phyloP scores from a whole-genome alignment of 2,797 vertebrate species.

The Tympanoctomys barrerae region DNA sequence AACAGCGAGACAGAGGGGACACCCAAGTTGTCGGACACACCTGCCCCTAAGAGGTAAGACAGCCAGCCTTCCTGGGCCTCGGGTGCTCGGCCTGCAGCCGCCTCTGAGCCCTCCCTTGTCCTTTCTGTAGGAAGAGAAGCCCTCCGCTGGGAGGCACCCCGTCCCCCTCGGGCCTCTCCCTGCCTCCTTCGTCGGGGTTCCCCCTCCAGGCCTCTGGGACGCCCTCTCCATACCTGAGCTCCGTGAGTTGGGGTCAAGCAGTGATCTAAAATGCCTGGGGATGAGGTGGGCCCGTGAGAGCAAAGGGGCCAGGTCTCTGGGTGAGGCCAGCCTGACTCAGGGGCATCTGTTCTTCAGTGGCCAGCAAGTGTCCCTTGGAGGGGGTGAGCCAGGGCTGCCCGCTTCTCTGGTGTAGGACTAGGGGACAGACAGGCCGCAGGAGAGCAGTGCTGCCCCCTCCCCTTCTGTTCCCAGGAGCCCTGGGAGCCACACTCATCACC shows the following conservation, averaged over 20 bases:
- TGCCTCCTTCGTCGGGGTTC: conserved; percentile 85
- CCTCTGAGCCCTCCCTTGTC: conserved; percentile 60
- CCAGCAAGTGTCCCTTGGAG: conserved; percentile 39
- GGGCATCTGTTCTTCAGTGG: conserved; percentile 9
- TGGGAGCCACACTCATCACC: conserved; percentile 75
- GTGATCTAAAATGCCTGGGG: conserved; percentile 24
- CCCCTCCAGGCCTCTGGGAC: conserved; percentile 82
- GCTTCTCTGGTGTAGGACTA: conserved; percentile 17
- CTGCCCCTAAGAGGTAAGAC: conserved; percentile 92
- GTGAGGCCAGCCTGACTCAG: neutral
- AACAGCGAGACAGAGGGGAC: conserved; percentile 94
- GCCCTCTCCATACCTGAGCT: conserved; percentile 85
- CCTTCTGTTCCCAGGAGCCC: conserved; percentile 65
- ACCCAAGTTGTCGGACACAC: conserved; percentile 91
- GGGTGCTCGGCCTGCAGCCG: neutral
- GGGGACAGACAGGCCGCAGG: conserved; percentile 58
- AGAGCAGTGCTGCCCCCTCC: conserved; percentile 73
- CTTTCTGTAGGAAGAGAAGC: conserved; percentile 85
- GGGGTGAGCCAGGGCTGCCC: conserved; percentile 55
- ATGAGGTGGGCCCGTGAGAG: conserved; percentile 40
- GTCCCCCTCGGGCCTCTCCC: conserved; percentile 85
- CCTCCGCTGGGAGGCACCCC: conserved; percentile 81
- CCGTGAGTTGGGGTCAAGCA: conserved; percentile 83
- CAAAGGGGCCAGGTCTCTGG: conserved; percentile 10
- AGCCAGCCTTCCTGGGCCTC: neutral